Percentiles rank a stretch among this genome's conserved stretches.
phyloP scores from a whole-genome alignment of 2,797 vertebrate species.

The Pseudochirops cupreus region DNA sequence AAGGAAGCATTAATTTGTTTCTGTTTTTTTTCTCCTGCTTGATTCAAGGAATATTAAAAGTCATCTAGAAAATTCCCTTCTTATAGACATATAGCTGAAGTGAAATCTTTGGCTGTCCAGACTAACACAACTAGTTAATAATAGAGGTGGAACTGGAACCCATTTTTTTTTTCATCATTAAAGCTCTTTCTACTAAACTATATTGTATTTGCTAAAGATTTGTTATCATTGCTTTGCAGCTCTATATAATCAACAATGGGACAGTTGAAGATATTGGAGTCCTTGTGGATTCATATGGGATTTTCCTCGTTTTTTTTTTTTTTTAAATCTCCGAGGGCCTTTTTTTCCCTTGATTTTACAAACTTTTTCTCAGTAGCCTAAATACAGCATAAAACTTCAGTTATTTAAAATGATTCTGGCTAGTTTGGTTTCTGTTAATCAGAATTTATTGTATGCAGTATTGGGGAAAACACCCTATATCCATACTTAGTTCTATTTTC shows the following conservation, averaged over 20 bases:
- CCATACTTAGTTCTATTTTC: background rate
- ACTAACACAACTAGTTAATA: background rate
- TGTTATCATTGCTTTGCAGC: background rate
- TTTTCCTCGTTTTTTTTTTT: background rate
- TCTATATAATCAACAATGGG: background rate
- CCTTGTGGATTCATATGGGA: background rate
- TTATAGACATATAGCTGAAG: background rate
- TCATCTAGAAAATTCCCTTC: background rate
- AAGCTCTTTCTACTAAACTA: background rate
- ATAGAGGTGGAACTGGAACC: background rate
- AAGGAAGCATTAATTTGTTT: background rate
- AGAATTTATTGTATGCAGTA: background rate
- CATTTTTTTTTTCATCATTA: background rate
- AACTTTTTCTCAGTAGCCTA: background rate
- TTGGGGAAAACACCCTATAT: background rate
- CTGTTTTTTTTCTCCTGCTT: background rate
- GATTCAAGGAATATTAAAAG: background rate
- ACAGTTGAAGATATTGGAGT: background rate
- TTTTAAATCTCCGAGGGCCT: background rate
- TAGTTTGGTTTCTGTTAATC: background rate
- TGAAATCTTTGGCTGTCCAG: background rate
- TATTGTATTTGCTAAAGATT: background rate
- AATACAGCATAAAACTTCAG: background rate
- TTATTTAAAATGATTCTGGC: background rate
- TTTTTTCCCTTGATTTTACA: background rate